Base-by-base conservation (phyloP, 2,888 invertebrate species). In the Timema cristinae region DNA sequence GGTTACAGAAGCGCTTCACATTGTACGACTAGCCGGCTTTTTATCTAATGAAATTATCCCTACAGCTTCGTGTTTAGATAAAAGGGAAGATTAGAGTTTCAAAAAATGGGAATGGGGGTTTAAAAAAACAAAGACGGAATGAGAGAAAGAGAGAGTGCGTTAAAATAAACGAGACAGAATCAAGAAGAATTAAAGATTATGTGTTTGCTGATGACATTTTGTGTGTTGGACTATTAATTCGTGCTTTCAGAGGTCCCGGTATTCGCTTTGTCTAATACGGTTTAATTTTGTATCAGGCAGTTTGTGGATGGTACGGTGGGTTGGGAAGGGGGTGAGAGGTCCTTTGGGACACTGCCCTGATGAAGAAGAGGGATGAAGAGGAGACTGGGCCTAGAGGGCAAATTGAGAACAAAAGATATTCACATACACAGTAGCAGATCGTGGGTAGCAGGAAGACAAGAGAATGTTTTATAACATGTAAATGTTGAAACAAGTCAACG, bases 231-330 rank as follows among this genome's bases (percentile, higher is more conserved):
- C 74, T 71, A 72, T 74, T 72, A 74, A 74, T 74, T 71, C 73
- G 52, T 70, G 67, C 73, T 71, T 68, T 67, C 32, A 51, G 73
- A 69, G 73, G 72, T 71, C 54, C 47, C 54, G 69, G 69, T 70
- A 50, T 50, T 32, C 48, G 66, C 72, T 69, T 74, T 74, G 74
- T 74, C 73, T 74, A 67, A 74, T 68, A 68, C 67, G 70, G 71
- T 74, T 73, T 74, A 74, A 74, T 74, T 74, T 72, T 74, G 74
- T 71, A 74, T 69, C 71, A 73, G 68, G 47, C 68, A 51, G 32
- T 52, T 15, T 48, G 48, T 56, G 71, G 66, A 52, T 56, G 56
- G 63, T 15, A 9, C 47, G 5, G 16, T 32, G 63, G 63, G 63
- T 0, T 32, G 63, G 8, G 63, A 32, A 63, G 63, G 63, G 32